Evolutionary conservation across 1,140 invertebrate species (phyloP), one percentile per base, ranked within the genome.

Genomic region (Meteorus sp.): DNA sequence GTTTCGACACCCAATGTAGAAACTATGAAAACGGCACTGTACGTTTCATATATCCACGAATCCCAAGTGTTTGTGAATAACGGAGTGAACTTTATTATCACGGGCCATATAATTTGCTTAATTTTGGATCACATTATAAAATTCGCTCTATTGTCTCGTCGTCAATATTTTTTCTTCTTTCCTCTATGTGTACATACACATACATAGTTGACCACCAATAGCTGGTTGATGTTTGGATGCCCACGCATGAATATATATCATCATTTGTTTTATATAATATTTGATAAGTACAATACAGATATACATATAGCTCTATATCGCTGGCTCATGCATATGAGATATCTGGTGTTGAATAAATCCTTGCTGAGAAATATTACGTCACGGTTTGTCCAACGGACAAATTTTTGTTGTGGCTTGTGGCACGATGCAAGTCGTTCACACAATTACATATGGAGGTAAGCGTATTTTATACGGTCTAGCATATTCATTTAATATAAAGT

Each of bases 341-440:
- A 35, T 20, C 31, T 19, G 35, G 29, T 53, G 45, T 48, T 48
- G 23, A 48, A 48, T 48, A 27, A 48, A 27, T 11, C n/a, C 25
- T 48, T 48, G 45, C 45, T 25, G 22, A 37, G 50, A 37, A 37
- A 23, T 25, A 13, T 55, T 55, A 22, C 53, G 53, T 55, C 53
- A 55, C 29, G 23, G 53, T 55, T 55, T 55, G 22, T 55, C 23
- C 20, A 43, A 37, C 20, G 27, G 39, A n/a, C n/a, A n/a, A n/a
- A 39, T 55, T 55, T 41, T 55, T 55, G 41, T 55, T 44, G 50
- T 52, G 50, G 31, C 50, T 52, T 33, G 50, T 35, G 50, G 50
- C 47, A 50, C 47, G 31, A 52, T 31, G 31, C 29, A 22, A 2
- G 29, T 45, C 43, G 22, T 20, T n/a, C n/a, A n/a, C n/a, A n/a